Percentiles rank a stretch among this genome's conserved stretches.
These are phyloP conservation scores for Zaprionus ornatus DNA, from an alignment of 1,140 invertebrate species.

Conservation along the genomic window DNA sequence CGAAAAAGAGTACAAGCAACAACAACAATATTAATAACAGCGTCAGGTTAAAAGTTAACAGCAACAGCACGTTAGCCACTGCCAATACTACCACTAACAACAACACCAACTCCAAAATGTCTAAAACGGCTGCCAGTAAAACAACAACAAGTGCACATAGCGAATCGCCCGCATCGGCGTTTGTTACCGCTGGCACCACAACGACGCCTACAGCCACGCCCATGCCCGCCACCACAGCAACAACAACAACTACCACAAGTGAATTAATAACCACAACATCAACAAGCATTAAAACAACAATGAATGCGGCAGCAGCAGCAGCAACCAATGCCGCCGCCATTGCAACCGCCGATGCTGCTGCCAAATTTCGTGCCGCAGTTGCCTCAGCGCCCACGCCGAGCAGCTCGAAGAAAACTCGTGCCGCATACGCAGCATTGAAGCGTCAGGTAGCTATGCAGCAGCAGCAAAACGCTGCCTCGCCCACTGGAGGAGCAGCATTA, in stretches of 20 bases:
- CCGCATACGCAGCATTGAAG: conserved; percentile 63
- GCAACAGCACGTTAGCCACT: conserved; percentile 55
- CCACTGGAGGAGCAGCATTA: conserved; percentile 3
- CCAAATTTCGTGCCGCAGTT: conserved; percentile 66
- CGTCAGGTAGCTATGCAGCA: conserved; percentile 66
- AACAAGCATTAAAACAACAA: conserved; percentile 30
- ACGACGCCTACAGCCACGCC: conserved; percentile 52
- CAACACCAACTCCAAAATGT: conserved; percentile 56
- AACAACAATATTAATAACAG: conserved; percentile 20
- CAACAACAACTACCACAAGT: conserved; percentile 39
- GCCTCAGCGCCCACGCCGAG: conserved; percentile 57
- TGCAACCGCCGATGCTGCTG: conserved; percentile 57
- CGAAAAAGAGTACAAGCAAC: conserved; percentile 25
- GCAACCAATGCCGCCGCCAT: conserved; percentile 47
- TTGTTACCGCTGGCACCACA: conserved; percentile 54
- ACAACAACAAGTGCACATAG: conserved; percentile 45
- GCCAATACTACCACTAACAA: conserved; percentile 59
- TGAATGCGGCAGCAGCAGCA: conserved; percentile 32
- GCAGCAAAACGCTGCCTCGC: conserved; percentile 31
- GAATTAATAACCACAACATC: conserved; percentile 41
- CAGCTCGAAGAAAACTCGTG: conserved; percentile 62
- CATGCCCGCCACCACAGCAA: conserved; percentile 50
- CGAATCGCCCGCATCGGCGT: conserved; percentile 51
- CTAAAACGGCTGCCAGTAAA: conserved; percentile 63
- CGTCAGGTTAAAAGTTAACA: conserved; percentile 70